Base-by-base conservation (phyloP, 1,140 invertebrate species). In the Arctopsyche grandis region DNA sequence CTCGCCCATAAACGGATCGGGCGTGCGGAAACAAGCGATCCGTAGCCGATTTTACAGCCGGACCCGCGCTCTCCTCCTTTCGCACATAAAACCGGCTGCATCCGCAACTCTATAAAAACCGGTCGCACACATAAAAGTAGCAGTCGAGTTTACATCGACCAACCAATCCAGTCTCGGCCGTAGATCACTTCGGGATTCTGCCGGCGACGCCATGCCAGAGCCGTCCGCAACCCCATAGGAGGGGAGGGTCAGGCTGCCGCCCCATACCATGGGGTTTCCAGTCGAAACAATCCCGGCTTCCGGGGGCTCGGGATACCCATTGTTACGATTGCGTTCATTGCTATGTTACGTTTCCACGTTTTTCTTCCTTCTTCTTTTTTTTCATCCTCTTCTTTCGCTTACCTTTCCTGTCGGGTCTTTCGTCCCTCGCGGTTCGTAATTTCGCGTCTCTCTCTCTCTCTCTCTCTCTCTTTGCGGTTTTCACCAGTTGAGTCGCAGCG, bases 221-320 rank as follows among this genome's bases (percentile, higher is more conserved):
- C 19, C 69, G 14, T 73, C 24, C 38, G 9, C 43, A 16, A 7
- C 24, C 69, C 69, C 26, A 16, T 26, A 29, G 29, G 5, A 5
- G 21, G 9, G 29, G 5, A 5, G 21, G 9, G n/a, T 70, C 26
- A 29, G n/a, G 21, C n/a, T 12, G 69, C 26, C 69, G 9, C 26
- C 69, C 69, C 24, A n/a, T 38, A 14, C 69, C 9, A 38, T 29
- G 12, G 3, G 3, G 26, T 12, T 22, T 12, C 7, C 63, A 5
- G 63, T 16, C 80, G 69, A 78, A 80, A 81, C 60, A 81, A 78
- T 81, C 77, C 71, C 79, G 69, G 76, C 79, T 74, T 81, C 73
- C 77, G 29, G 29, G 7, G 7, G 29, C 3, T 38, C 1, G 29
- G 29, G 76, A 70, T 70, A 74, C 12, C 77, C 63, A 78, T 81